Percentiles rank a stretch among this genome's conserved stretches.
These are phyloP conservation scores for Heliothis peltigera DNA, from an alignment of 2,888 invertebrate genomes.

Conservation along the genomic window DNA sequence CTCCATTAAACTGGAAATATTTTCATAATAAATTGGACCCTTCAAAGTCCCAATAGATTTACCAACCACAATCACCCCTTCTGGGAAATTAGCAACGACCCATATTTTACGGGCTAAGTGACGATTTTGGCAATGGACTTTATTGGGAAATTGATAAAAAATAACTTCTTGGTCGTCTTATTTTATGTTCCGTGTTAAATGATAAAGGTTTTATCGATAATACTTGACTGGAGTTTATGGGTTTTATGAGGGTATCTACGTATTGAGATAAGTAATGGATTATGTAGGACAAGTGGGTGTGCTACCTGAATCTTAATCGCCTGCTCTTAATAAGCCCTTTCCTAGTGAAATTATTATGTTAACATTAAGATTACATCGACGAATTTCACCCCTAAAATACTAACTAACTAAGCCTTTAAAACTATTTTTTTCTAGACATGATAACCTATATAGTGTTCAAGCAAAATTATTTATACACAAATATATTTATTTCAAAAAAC, in stretches of 20 bases:
- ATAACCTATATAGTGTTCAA: too few species aligned
- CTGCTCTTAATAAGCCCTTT: constrained; percentile 17
- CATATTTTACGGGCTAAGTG: constrained; percentile 52
- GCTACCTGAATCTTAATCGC: constrained; percentile 32
- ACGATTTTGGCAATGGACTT: constrained; percentile 40
- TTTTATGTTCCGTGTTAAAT: constrained; percentile 14
- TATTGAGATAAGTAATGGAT: constrained; percentile 29
- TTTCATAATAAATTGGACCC: constrained; percentile 55
- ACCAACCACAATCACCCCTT: constrained; percentile 51
- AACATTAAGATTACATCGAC: neutral
- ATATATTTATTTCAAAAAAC: too few species aligned
- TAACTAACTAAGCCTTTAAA: too few species aligned
- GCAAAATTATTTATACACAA: too few species aligned
- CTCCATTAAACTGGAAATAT: constrained; percentile 58
- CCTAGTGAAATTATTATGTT: constrained; percentile 16
- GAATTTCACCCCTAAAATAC: neutral
- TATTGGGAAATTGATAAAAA: constrained; percentile 41
- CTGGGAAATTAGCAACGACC: constrained; percentile 56
- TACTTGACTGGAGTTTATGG: constrained; percentile 14
- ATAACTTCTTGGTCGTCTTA: constrained; percentile 6
- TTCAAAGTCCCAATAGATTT: constrained; percentile 52
- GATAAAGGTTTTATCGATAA: constrained; percentile 12
- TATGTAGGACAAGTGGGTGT: constrained; percentile 22
- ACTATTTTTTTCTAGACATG: too few species aligned
- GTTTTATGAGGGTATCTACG: constrained; percentile 7